A percentile compares a stretch with the other conserved stretches of the same genome.
These are phyloP conservation scores for Battus philenor DNA, from an alignment of 1,140 invertebrate species.

Conservation along the genomic window DNA sequence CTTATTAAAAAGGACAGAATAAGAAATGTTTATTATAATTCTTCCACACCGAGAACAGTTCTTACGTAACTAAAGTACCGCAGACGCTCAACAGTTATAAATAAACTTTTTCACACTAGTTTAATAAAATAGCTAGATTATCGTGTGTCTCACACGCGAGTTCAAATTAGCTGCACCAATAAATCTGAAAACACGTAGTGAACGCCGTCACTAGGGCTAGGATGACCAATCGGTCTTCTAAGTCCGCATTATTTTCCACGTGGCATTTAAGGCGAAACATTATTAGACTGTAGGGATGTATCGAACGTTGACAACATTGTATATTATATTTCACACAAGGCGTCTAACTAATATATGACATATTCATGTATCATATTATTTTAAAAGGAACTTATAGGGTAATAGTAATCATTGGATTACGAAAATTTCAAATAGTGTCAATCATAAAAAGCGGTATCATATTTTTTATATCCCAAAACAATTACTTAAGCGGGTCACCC, in stretches of 20 bases:
- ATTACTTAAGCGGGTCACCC: neutral
- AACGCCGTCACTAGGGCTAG: neutral
- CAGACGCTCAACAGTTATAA: conserved; percentile 10
- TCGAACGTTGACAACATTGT: neutral
- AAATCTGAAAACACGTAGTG: conserved; percentile 5
- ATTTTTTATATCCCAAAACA: conserved; percentile 3
- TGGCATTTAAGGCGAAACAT: too few species aligned
- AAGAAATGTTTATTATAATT: too few species aligned
- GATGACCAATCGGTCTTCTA: conserved; percentile 4
- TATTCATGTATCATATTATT: too few species aligned
- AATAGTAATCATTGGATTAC: too few species aligned
- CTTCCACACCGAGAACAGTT: too few species aligned
- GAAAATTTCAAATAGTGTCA: too few species aligned
- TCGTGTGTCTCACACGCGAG: conserved; percentile 2
- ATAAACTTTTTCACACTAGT: conserved; percentile 11
- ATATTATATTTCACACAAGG: neutral
- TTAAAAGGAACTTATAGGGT: too few species aligned
- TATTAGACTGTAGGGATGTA: too few species aligned
- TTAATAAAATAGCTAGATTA: conserved; percentile 12
- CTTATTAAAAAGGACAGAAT: too few species aligned
- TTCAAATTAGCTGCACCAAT: conserved; percentile 11
- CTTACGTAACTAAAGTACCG: conserved; percentile 20
- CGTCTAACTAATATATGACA: too few species aligned
- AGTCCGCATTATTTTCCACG: neutral
- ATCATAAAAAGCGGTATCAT: too few species aligned